A percentile compares a stretch with the other conserved stretches of the same genome.
Evolutionary conservation across 2,888 invertebrate species (phyloP).

Genomic region (Germaria angustata): DNA sequence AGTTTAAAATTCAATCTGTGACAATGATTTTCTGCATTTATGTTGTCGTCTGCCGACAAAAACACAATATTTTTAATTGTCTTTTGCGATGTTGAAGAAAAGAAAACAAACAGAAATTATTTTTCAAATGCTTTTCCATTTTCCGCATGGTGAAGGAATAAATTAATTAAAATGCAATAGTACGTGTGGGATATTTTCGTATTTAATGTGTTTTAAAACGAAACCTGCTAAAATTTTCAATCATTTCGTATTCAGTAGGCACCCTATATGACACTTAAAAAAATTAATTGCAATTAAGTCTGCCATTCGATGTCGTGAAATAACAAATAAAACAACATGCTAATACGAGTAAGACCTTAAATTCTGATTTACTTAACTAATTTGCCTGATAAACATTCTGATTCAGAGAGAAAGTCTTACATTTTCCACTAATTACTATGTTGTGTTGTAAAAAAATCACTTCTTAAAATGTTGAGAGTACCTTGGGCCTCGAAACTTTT

Average conservation of each 20-base stretch:
- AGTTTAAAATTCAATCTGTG: not conserved
- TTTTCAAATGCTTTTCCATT: not conserved
- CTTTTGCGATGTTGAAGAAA: not conserved
- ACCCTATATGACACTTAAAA: not conserved
- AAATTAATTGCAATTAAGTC: too few relatives aligned
- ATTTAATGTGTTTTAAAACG: slow-evolving; percentile 1
- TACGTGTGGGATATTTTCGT: slow-evolving; percentile 8
- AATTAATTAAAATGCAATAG: slow-evolving; percentile 25
- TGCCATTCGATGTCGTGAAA: too few relatives aligned
- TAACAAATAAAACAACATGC: too few relatives aligned
- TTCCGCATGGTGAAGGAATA: not conserved
- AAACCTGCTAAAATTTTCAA: not conserved
- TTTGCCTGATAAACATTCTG: too few relatives aligned
- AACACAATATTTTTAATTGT: slow-evolving; percentile 11
- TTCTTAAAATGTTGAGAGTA: too few relatives aligned
- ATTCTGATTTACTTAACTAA: too few relatives aligned
- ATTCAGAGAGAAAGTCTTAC: too few relatives aligned
- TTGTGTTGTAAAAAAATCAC: too few relatives aligned
- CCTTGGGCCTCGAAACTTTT: too few relatives aligned
- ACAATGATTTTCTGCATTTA: not conserved
- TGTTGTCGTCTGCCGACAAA: not conserved
- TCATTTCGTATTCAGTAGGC: not conserved
- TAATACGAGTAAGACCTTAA: too few relatives aligned
- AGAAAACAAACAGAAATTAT: not conserved
- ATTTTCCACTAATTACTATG: too few relatives aligned